These are phyloP conservation scores for Falco peregrinus DNA, from an alignment of 2,797 vertebrate species.

Conservation along the genomic window DNA sequence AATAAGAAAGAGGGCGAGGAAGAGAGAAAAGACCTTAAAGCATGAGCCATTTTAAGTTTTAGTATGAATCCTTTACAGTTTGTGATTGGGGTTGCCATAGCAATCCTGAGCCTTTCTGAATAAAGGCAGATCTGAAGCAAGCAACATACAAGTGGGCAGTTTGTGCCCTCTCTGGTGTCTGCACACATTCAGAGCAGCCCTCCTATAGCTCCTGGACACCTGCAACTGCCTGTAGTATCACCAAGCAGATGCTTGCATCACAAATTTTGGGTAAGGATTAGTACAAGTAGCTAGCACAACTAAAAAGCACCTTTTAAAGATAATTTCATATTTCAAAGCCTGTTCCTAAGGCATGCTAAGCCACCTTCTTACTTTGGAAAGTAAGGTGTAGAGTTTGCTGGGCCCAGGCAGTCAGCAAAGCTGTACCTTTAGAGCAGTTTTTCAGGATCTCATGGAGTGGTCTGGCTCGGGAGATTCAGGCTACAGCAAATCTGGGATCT, in stretches of 20 bases:
- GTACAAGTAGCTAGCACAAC: background rate
- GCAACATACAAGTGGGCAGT: background rate
- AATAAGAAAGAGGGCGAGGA: background rate
- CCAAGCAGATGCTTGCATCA: background rate
- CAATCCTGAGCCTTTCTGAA: background rate
- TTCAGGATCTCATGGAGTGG: background rate
- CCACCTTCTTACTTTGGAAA: background rate
- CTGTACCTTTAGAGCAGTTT: background rate
- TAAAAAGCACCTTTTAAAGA: background rate
- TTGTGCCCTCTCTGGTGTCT: background rate
- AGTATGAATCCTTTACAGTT: background rate
- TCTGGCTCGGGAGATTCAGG: background rate
- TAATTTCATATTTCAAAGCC: background rate
- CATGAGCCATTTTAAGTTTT: background rate
- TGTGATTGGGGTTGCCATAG: constrained; percentile 3
- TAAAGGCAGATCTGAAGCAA: background rate
- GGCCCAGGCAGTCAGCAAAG: background rate
- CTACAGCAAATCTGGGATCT: background rate
- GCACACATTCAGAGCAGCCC: background rate
- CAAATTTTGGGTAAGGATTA: background rate
- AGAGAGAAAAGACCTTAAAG: background rate
- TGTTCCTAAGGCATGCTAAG: background rate
- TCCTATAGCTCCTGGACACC: background rate
- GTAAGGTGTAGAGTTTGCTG: background rate
- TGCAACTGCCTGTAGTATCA: background rate